Conservation (phyloP, 2,797 vertebrate genomes). For the Pristis pectinata region DNA sequence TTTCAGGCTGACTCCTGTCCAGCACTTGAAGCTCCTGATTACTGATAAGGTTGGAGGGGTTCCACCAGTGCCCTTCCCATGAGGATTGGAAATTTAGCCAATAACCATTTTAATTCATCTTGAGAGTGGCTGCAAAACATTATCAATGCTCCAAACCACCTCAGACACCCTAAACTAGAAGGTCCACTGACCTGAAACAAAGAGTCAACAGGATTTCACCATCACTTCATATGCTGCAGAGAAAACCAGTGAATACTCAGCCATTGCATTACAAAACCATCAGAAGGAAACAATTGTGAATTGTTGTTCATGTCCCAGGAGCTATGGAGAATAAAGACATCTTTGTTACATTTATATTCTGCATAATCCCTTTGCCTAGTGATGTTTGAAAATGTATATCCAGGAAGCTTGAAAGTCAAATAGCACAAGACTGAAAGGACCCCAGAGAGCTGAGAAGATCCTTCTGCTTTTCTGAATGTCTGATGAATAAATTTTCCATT, state of each 20-base stretch:
- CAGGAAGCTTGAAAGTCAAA: neutral
- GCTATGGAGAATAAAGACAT: neutral
- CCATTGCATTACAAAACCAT: neutral
- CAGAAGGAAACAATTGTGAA: neutral
- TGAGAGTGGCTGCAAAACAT: neutral
- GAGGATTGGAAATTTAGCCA: neutral
- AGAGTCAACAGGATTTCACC: neutral
- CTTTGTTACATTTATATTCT: neutral
- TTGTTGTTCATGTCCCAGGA: neutral
- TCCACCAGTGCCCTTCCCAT: neutral
- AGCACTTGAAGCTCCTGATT: neutral
- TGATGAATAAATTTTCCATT: neutral
- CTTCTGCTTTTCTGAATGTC: neutral
- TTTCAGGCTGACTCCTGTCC: neutral
- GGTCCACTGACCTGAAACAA: neutral
- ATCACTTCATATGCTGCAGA: neutral
- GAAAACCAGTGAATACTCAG: neutral
- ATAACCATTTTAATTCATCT: neutral
- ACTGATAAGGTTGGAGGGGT: neutral
- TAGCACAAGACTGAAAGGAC: neutral
- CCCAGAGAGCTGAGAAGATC: neutral
- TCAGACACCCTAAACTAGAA: neutral
- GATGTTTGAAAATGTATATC: constrained; percentile 20
- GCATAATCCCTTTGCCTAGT: neutral
- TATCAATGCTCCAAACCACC: neutral